Evolutionary conservation across 2,113 vertebrate genomes (phyloP).

Genomic region (Epinephelus cyanopodus): DNA sequence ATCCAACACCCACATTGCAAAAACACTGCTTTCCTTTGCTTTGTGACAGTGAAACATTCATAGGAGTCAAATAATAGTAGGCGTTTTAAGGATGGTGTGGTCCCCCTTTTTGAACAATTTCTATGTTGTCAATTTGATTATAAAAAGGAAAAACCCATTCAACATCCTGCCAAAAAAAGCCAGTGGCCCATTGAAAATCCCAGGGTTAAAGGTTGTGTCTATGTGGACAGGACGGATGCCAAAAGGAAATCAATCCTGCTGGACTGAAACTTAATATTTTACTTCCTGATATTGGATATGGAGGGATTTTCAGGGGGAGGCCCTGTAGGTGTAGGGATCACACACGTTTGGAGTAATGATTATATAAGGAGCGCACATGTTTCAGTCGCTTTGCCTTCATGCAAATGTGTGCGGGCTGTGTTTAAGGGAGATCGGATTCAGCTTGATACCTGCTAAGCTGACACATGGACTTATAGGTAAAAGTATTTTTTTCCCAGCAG

Average conservation of each 20-base stretch:
- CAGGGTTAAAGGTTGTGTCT: background rate
- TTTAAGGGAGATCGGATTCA: conserved; percentile 6
- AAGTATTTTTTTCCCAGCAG: background rate
- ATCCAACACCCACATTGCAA: background rate
- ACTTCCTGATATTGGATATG: conserved; percentile 23
- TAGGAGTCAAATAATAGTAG: background rate
- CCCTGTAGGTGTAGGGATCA: background rate
- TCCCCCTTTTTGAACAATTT: background rate
- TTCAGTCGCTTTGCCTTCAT: conserved; percentile 19
- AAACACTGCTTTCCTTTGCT: background rate
- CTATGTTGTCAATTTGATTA: background rate
- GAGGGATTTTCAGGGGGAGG: background rate
- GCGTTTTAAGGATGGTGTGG: background rate
- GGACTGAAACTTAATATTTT: conserved; percentile 3
- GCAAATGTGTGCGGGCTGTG: conserved; percentile 38
- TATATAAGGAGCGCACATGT: background rate
- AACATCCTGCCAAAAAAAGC: background rate
- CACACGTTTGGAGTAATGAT: background rate
- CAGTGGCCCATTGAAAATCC: too few relatives aligned
- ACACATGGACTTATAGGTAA: background rate
- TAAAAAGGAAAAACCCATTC: background rate
- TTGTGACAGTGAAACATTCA: background rate
- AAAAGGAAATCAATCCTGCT: conserved; percentile 5
- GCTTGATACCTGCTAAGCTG: background rate
- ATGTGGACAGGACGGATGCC: background rate